Evolutionary conservation across 2,888 invertebrate genomes (phyloP), one percentile per base, ranked within the genome.

Genomic region (Leptogaster cylindrica): DNA sequence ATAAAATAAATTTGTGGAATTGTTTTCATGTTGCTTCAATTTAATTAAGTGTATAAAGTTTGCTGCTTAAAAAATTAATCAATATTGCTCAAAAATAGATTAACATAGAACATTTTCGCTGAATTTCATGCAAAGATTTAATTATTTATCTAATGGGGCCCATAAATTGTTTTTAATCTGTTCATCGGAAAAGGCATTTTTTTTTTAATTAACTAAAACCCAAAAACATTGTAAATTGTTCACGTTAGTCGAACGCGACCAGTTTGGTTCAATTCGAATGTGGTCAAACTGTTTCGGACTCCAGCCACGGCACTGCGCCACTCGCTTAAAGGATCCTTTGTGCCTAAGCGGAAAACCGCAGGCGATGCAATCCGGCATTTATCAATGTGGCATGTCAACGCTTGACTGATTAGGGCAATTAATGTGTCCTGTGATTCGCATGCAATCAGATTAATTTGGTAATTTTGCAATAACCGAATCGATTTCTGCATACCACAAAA

Each of bases 391-490:
- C 25, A 46, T 23, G 25, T 46, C 46, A 46, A 46, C 23, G 46
- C 23, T 46, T 46, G 46, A 20, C 18, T 23, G 46, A 46, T 25
- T 44, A 44, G 44, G 20, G 16, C 46, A 46, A n/a, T n/a, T n/a
- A n/a, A n/a, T n/a, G n/a, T n/a, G n/a, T 25, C 23, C 46, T 20
- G 23, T 23, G 20, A n/a, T 46, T 16, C 20, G 20, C 46, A 23
- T 8, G 25, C 46, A 25, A 46, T 46, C 46, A 46, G 46, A 46
- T 46, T 23, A 25, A 25, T 46, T 25, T 3, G n/a, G 12, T 4
- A 46, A 46, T 46, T 46, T 46, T 20, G 20, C 46, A 46, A 46
- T n/a, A n/a, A n/a, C n/a, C n/a, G 46, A 46, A 46, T 20, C 16
- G 25, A 46, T 46, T 25, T 46, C 18, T 44, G 18, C 16, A 23